Evolutionary conservation across 2,888 invertebrate genomes (phyloP).

Genomic region (Gymnoscelis rufifasciata): DNA sequence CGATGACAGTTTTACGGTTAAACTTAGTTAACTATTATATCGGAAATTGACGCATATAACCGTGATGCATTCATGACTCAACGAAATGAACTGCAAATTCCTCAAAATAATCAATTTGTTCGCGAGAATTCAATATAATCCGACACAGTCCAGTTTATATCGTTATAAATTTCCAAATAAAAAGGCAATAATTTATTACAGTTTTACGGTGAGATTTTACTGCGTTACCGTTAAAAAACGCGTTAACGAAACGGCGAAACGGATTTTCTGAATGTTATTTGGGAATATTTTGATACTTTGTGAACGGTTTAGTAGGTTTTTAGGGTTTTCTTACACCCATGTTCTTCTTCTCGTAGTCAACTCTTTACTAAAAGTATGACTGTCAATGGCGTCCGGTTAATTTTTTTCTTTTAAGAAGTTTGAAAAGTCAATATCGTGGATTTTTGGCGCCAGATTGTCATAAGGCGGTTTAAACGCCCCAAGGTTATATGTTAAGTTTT

Average conservation of each 20-base stretch:
- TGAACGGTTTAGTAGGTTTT: constrained; percentile 20
- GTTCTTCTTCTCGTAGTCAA: too few relatives aligned
- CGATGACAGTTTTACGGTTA: too few relatives aligned
- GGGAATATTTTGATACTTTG: constrained; percentile 22
- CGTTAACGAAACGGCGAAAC: constrained; percentile 16
- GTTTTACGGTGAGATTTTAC: constrained; percentile 15
- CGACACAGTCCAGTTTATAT: constrained; percentile 4
- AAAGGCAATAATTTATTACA: constrained; percentile 10
- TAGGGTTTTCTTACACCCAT: background rate
- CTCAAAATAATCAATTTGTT: constrained; percentile 2
- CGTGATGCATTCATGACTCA: constrained; percentile 1
- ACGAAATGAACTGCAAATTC: constrained; percentile 1
- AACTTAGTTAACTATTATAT: too few relatives aligned
- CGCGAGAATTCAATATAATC: constrained; percentile 6
- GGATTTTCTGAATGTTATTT: constrained; percentile 22
- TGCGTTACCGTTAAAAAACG: constrained; percentile 12
- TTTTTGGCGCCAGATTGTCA: too few relatives aligned
- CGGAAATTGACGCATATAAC: too few relatives aligned
- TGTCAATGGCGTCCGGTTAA: too few relatives aligned
- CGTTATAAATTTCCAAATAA: constrained; percentile 8
- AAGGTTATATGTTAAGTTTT: too few relatives aligned
- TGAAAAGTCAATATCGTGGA: too few relatives aligned
- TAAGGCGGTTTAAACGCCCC: too few relatives aligned
- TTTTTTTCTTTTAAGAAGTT: too few relatives aligned
- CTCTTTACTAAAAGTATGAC: too few relatives aligned